Percentiles rank a stretch among this genome's conserved stretches.
These are phyloP conservation scores for Oreochromis niloticus DNA, from an alignment of 2,113 vertebrate genomes.

Conservation along the genomic window DNA sequence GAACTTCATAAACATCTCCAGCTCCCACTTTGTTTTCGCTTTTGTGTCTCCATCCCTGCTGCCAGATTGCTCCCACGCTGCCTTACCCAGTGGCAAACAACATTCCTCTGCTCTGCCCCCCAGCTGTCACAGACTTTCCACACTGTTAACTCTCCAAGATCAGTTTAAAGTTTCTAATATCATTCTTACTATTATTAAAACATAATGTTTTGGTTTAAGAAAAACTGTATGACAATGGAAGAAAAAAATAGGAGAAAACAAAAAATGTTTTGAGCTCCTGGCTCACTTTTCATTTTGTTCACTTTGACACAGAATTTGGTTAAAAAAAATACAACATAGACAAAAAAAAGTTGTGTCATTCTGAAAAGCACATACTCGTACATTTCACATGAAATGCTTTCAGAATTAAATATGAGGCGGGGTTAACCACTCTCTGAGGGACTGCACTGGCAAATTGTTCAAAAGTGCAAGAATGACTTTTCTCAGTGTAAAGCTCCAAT, in stretches of 20 bases:
- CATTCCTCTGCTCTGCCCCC: conserved; percentile 56
- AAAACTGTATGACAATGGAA: background rate
- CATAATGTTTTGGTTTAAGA: background rate
- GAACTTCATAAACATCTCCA: conserved; percentile 24
- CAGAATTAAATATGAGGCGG: background rate
- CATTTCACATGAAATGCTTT: background rate
- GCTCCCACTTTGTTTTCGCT: conserved; percentile 15
- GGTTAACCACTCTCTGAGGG: background rate
- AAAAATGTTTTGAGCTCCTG: background rate
- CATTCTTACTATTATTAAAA: background rate
- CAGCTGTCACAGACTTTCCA: conserved; percentile 9
- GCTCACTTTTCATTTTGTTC: background rate
- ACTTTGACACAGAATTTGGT: background rate
- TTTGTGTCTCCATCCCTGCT: conserved; percentile 21
- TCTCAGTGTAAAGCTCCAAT: background rate
- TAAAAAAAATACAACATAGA: background rate
- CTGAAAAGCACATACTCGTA: background rate
- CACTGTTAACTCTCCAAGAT: conserved; percentile 22
- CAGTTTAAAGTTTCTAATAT: background rate
- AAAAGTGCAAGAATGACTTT: background rate
- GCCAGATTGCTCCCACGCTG: conserved; percentile 45
- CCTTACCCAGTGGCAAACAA: conserved; percentile 54
- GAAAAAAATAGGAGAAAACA: background rate
- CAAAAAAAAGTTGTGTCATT: background rate
- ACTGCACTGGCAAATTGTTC: background rate